Evolutionary conservation across 1,140 invertebrate genomes (phyloP), one percentile per base, ranked within the genome.

Genomic region (Drosophila yakuba): DNA sequence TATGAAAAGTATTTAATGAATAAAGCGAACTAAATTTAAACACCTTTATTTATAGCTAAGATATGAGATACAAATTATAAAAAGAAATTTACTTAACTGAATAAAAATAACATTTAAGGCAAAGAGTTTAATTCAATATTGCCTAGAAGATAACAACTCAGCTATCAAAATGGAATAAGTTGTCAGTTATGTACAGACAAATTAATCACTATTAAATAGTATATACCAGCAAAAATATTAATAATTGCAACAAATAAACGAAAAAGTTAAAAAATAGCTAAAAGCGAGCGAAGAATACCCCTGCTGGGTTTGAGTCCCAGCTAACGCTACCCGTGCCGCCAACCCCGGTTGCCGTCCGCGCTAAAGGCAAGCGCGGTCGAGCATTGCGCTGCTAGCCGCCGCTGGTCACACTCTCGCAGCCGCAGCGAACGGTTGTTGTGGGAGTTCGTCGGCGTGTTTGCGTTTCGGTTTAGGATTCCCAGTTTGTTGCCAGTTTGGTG

Each of bases 371-470:
- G 12, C 20, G 11, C 10, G 6, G 12, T 8, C 8, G 2, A 32
- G 4, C 5, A 47, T 47, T 47, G 25, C 7, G 3, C 2, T 6
- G 4, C 23, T 8, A 25, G n/a, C 45, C 44, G 44, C 1, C 10
- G 25, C 11, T 17, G 45, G 45, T 28, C 48, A 28, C 32, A 36
- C 32, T 32, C 7, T 32, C 10, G 17, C 32, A 3, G 36, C 12
- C 7, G 47, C 23, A 36, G 51, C 32, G 51, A 52, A 36, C 50
- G 50, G 58, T 28, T 41, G 52, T 20, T 23, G 58, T 58, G 51
- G 59, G 35, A 23, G 32, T 56, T 25, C 52, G 35, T 62, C 50
- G 59, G 35, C 62, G 58, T 47, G 28, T 62, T 39, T 44, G 63
- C 58, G 60, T 43, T 62, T 62, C 14, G 20, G 20, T 20, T 20